Evolutionary conservation across 2,888 invertebrate species (phyloP).

Genomic region (Fragum whitleyi): DNA sequence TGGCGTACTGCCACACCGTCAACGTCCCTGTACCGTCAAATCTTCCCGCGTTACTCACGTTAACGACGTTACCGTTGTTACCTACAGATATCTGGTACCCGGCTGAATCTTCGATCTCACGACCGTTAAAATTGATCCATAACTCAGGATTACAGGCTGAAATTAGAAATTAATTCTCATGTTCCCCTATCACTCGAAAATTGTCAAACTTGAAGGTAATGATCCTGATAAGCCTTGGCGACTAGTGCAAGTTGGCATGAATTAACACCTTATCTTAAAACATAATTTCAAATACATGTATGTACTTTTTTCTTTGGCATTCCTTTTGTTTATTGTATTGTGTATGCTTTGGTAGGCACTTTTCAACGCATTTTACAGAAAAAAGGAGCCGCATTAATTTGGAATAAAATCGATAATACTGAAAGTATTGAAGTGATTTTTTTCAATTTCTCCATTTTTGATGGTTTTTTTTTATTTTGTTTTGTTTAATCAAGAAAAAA

Average conservation of each 20-base stretch:
- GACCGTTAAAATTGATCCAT: conserved; percentile 64
- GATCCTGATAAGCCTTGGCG: neutral
- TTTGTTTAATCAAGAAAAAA: neutral
- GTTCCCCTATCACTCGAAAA: too few relatives aligned
- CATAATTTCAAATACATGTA: too few relatives aligned
- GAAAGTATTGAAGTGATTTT: too few relatives aligned
- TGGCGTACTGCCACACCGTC: conserved; percentile 68
- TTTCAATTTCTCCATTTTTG: too few relatives aligned
- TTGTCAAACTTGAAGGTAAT: too few relatives aligned
- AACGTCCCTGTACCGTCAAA: conserved; percentile 68
- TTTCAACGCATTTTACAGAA: too few relatives aligned
- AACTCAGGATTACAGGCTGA: conserved; percentile 66
- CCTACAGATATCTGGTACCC: conserved; percentile 66
- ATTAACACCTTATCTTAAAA: neutral
- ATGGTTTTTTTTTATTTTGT: too few relatives aligned
- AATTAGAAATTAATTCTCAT: conserved; percentile 20
- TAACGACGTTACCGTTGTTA: conserved; percentile 67
- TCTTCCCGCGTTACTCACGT: conserved; percentile 67
- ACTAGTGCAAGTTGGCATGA: neutral
- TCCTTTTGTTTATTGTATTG: too few relatives aligned
- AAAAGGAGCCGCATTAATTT: too few relatives aligned
- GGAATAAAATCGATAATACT: too few relatives aligned
- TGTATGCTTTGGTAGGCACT: too few relatives aligned
- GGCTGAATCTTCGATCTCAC: conserved; percentile 62
- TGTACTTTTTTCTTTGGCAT: too few relatives aligned